These are phyloP conservation scores for Rhea pennata DNA, from an alignment of 2,113 vertebrate genomes.

Conservation along the genomic window DNA sequence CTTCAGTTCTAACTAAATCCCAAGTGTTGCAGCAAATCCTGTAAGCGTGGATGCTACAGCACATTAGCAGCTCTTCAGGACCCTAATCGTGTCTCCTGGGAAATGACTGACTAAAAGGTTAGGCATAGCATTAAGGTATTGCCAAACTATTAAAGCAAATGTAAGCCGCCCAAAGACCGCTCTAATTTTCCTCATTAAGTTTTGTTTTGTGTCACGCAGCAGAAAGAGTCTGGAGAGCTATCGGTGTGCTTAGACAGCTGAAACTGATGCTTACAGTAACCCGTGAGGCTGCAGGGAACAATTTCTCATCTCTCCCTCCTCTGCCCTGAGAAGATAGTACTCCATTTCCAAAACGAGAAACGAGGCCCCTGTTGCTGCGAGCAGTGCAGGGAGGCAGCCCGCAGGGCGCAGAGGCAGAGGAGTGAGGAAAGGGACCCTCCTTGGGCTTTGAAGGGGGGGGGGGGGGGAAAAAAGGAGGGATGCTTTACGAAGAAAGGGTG, in stretches of 20 bases:
- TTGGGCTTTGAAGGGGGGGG: background rate
- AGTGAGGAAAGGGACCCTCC: background rate
- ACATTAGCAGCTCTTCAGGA: slow-evolving; percentile 16
- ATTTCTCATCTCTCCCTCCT: background rate
- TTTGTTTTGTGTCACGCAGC: slow-evolving; percentile 14
- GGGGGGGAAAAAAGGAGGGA: background rate
- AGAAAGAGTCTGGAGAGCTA: background rate
- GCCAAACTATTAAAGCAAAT: slow-evolving; percentile 8
- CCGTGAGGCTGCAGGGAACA: slow-evolving; percentile 11
- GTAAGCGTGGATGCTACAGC: background rate
- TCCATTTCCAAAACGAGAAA: background rate
- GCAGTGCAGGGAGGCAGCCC: background rate
- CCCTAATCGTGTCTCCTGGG: background rate
- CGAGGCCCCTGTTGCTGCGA: fast-evolving
- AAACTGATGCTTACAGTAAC: slow-evolving; percentile 12
- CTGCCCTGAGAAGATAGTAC: background rate
- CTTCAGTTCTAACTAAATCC: slow-evolving; percentile 27
- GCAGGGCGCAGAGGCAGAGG: background rate
- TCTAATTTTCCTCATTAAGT: background rate
- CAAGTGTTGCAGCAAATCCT: background rate
- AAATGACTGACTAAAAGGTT: slow-evolving; percentile 9
- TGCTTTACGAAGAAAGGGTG: background rate
- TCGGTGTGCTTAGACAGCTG: background rate
- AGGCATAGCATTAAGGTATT: background rate
- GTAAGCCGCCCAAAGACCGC: background rate